phyloP scores from a whole-genome alignment of 2,888 invertebrate species.

The Papilio protenor region DNA sequence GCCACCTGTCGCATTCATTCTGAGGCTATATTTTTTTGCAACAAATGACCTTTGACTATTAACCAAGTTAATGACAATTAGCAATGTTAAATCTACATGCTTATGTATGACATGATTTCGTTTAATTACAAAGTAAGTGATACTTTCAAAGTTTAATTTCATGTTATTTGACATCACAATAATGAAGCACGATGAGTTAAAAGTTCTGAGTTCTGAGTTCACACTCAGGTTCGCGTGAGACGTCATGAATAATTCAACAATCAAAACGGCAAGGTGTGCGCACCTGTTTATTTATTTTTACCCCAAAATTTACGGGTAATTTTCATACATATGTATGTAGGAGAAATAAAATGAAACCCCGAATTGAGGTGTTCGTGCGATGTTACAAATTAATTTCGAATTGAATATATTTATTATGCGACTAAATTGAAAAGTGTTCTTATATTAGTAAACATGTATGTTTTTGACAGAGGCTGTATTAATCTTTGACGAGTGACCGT shows the following conservation, averaged over 20 bases:
- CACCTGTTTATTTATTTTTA: constrained; percentile 78
- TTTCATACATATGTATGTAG: constrained; percentile 62
- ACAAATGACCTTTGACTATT: neutral
- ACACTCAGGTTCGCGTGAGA: constrained; percentile 70
- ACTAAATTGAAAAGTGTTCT: neutral
- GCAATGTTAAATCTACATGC: neutral
- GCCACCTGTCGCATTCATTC: no score
- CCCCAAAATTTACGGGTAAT: constrained; percentile 70
- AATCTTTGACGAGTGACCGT: no score
- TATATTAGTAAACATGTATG: neutral
- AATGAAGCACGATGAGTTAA: constrained; percentile 62
- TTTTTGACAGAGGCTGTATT: neutral
- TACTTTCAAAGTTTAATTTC: neutral
- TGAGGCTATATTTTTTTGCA: neutral
- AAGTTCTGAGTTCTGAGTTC: constrained; percentile 53
- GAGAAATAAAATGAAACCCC: constrained; percentile 48
- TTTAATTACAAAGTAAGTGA: constrained; percentile 2
- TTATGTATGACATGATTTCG: neutral
- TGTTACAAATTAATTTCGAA: constrained; percentile 45
- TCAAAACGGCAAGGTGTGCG: constrained; percentile 80
- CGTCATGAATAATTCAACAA: constrained; percentile 82
- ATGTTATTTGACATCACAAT: neutral
- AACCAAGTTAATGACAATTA: no score
- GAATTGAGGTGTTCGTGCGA: constrained; percentile 46
- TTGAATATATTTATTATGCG: constrained; percentile 2